Conservation (phyloP, 2,797 vertebrate species). For the Todus mexicanus region DNA sequence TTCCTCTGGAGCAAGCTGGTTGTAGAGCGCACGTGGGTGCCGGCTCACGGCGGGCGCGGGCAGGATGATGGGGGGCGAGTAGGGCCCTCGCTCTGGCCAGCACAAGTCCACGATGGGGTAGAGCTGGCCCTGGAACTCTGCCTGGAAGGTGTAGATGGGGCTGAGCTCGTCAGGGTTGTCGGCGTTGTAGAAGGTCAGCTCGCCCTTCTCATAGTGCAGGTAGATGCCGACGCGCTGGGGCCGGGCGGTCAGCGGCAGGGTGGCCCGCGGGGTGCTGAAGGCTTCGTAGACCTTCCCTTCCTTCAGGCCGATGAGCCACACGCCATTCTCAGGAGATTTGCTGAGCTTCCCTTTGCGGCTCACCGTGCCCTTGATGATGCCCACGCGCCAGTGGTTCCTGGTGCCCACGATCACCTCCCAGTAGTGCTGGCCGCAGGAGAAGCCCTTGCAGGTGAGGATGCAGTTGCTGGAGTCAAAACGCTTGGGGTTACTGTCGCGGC, state of each 20-base stretch:
- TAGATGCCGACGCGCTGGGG: constrained; percentile 79
- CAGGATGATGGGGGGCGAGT: constrained; percentile 77
- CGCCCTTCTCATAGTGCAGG: constrained; percentile 81
- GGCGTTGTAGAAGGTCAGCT: constrained; percentile 80
- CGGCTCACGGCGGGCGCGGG: neutral
- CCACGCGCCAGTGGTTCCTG: constrained; percentile 83
- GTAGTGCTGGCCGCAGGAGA: constrained; percentile 85
- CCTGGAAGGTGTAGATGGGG: constrained; percentile 81
- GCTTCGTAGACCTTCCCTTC: constrained; percentile 82
- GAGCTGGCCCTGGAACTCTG: constrained; percentile 83
- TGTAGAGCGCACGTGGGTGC: neutral
- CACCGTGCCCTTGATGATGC: constrained; percentile 80
- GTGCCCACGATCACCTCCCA: constrained; percentile 84
- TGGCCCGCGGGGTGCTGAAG: constrained; percentile 70
- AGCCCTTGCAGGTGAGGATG: constrained; percentile 79
- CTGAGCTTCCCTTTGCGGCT: constrained; percentile 80
- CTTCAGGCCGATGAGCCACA: constrained; percentile 83
- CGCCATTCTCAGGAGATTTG: constrained; percentile 79
- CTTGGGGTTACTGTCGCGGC: constrained; percentile 78
- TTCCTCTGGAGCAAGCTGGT: neutral
- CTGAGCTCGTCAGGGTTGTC: constrained; percentile 77
- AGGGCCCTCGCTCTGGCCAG: constrained; percentile 81
- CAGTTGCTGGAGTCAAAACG: constrained; percentile 83
- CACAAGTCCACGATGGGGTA: constrained; percentile 84
- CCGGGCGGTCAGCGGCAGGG: constrained; percentile 66